Base-by-base conservation (phyloP, 2,888 invertebrate species). In the Lasioglossum oenotherae region DNA sequence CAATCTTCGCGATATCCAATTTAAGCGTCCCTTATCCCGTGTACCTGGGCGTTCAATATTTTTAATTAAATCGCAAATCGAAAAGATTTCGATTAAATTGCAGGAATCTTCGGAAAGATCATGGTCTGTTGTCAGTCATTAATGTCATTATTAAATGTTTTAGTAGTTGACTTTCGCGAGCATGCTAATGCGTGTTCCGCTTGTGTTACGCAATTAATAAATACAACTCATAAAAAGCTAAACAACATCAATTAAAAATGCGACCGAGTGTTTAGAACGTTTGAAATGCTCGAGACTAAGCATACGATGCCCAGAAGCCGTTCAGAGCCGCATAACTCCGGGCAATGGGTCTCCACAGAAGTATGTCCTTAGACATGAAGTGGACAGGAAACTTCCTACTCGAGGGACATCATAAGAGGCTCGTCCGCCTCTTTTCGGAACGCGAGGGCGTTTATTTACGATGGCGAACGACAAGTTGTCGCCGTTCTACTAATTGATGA, bases 401-500 rank as follows among this genome's bases (percentile, higher is more conserved):
- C 53, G 73, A 67, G 35, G 76, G 16, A 49, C 23, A 53, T 3
- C 41, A 35, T 44, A 60, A 19, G 49, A 64, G 49, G 38, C n/a
- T 19, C 49, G 67, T 44, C 53, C 76, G 6, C 46, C 74, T 49
- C 53, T 31, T 35, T 67, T 53, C 44, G 41, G 41, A 67, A 31
- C 27, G 53, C 14, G 82, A 69, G 60, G 83, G 84, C 80, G 87
- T 87, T 76, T 87, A 88, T 86, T 89, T 86, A 88, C 85, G 86
- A 72, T 77, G 73, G 74, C 76, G 74, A 81, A 83, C 64, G 89
- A 87, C 81, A 85, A 87, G 87, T 88, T 86, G 82, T 88, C 78
- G 85, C 80, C 73, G 49, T 73, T 71, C 57, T 79, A 78, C 88
- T 92, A 92, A 92, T 92, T 89, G 91, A 91, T 86, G 88, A 82